Evolutionary conservation across 2,888 invertebrate genomes (phyloP), one percentile per base, ranked within the genome.

Genomic region (Pyrrhosoma nymphula): DNA sequence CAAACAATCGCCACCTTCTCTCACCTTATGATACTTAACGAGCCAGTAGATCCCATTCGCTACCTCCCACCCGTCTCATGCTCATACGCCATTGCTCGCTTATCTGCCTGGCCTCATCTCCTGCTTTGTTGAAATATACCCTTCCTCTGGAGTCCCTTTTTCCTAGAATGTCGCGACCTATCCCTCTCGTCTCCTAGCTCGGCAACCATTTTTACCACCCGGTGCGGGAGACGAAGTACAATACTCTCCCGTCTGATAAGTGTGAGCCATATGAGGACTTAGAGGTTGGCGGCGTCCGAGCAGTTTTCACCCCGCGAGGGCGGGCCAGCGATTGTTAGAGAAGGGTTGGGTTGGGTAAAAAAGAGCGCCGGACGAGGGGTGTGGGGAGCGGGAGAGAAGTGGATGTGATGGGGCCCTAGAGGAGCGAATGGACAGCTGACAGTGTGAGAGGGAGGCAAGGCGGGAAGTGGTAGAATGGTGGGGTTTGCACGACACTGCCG

Each of bases 81-180:
- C 82, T 14, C 82, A 8, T 82, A 82, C 35, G 16, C 82, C 82
- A 18, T 0, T 82, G 82, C 39, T 47, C 55, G 39, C n/a, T 75
- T 93, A 93, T 93, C 93, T 39, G 16, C 18, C 47, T 69, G 93
- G 93, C 93, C 93, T n/a, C 93, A 93, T 93, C 93, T 93, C 93
- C 93, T 69, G 35, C 69, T 69, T 93, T 93, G 93, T 75, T 93
- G 93, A 91, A 91, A 91, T 60, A 91, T 93, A 47, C 93, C 69
- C 93, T 93, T 35, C 82, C 35, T 18, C 91, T 6, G 60, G 20
- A 56, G 55, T 75, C 93, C 47, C 69, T 93, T 93, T 60, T 93
- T 93, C 93, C 69, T 69, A 63, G 91, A 91, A 91, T 91, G 93
- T 93, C 93, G 47, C 75, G 69, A 56, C 89, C 89, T 89, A 39